phyloP scores from a whole-genome alignment of 2,113 vertebrate genomes.

The Felis catus region DNA sequence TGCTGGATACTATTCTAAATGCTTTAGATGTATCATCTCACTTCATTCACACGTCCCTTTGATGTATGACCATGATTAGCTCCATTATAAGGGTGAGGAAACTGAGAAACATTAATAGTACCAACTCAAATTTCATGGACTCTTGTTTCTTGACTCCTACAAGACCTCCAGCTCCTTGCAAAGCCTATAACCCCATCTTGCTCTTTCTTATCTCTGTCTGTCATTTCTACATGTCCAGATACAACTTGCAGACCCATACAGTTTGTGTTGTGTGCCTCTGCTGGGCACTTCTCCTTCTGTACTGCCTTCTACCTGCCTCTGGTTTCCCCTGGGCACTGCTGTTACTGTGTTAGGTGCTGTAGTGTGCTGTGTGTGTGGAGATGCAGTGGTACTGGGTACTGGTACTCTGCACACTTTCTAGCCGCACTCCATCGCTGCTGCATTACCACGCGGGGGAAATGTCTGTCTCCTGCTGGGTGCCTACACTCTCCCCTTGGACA shows the following conservation, averaged over 20 bases:
- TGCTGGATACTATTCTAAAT: not conserved
- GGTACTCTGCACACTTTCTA: not conserved
- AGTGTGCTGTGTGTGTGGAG: not conserved
- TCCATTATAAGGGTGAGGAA: not conserved
- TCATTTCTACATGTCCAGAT: not conserved
- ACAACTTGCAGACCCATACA: not conserved
- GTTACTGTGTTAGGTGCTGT: not conserved
- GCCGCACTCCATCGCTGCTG: not conserved
- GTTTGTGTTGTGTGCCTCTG: not conserved
- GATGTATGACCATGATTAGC: not conserved
- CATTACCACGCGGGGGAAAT: not conserved
- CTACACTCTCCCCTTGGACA: not conserved
- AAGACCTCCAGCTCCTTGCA: not conserved
- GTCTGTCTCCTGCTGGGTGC: not conserved
- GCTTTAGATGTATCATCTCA: no score
- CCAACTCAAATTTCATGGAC: not conserved
- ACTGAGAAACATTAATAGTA: not conserved
- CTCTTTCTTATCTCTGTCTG: not conserved
- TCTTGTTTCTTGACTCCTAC: not conserved
- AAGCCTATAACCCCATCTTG: not conserved
- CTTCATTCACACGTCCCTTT: not conserved
- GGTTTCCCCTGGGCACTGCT: not conserved
- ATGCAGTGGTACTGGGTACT: not conserved
- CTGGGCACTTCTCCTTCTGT: not conserved
- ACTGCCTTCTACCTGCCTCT: not conserved